Evolutionary conservation across 2,113 vertebrate genomes (phyloP), one percentile per base, ranked within the genome.

Genomic region (Megaceryle torquata): DNA sequence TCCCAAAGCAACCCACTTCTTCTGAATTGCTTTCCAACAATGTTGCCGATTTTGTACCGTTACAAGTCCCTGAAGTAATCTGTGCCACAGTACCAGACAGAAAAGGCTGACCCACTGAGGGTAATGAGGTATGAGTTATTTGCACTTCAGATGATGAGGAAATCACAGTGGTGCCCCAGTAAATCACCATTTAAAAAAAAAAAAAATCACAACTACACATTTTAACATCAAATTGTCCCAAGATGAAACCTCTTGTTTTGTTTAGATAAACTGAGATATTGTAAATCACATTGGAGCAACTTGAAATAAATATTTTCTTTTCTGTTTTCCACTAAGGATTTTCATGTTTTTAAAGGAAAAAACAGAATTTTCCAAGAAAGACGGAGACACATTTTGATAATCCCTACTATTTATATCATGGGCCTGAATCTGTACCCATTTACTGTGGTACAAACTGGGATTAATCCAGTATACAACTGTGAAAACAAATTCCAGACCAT

Each of bases 1-100:
- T 88, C 56, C 64, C 82, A 82, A 77, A 88, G 77, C 57, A 85
- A 50, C 29, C 43, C 1, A 1, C 63, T 93, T 85, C 44, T 44
- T 87, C 70, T 68, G n/a, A 93, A 64, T 48, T 87, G n/a, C 60
- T 77, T 90, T 93, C 53, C 39, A 68, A 19, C 39, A 88, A 26
- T 5, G 3, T 39, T 41, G 92, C 65, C 44, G 26, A 37, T 91
- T 86, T 64, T 53, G 43, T 24, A 63, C 33, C 3, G 1, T 3
- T 11, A 72, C 37, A 68, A 78, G 61, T 81, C 64, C 76, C 83
- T 75, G 44, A 60, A 89, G 89, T 63, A 74, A 82, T 53, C 20
- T 3, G 0, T 56, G 56, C n/a, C 0, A 1, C 59, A 43, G 26
- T 29, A 26, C 4, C 4, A 11, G 35, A 33, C 63, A 68, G 24